These are phyloP conservation scores for Branchinecta lynchi DNA, from an alignment of 1,140 invertebrate species.

Conservation along the genomic window DNA sequence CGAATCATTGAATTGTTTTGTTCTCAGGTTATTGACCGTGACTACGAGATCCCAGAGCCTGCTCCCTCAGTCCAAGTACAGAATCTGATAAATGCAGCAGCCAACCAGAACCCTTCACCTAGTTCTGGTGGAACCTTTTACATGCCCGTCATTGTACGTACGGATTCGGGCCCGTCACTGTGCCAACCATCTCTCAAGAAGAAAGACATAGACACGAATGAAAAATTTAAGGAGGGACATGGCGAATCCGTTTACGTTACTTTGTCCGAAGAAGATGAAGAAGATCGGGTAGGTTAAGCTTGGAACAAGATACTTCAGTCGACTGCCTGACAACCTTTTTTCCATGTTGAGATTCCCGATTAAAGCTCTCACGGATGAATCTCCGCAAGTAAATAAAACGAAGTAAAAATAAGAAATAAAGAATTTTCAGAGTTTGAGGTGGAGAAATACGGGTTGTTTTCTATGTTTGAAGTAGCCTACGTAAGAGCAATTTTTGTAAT, in stretches of 20 bases:
- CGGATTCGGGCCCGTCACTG: not conserved
- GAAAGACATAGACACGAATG: not conserved
- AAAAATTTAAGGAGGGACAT: not conserved
- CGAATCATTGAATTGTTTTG: not conserved
- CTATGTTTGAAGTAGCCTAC: too few species aligned
- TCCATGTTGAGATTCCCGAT: too few species aligned
- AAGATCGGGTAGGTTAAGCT: not conserved
- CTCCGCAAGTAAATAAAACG: too few species aligned
- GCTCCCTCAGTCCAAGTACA: not conserved
- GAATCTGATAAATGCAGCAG: not conserved
- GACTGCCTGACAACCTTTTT: too few species aligned
- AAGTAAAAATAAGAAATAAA: too few species aligned
- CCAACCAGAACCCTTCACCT: not conserved
- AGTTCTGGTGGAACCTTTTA: not conserved
- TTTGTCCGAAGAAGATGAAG: constrained; percentile 3
- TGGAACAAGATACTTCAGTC: too few species aligned
- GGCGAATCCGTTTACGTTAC: constrained; percentile 4
- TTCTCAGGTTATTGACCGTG: not conserved
- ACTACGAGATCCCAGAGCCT: not conserved
- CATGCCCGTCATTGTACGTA: not conserved
- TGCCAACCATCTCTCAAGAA: not conserved
- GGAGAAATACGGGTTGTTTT: too few species aligned
- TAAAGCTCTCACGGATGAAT: too few species aligned
- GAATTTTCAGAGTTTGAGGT: too few species aligned
- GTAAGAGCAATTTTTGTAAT: too few species aligned